phyloP scores from a whole-genome alignment of 1,140 invertebrate species.

The Adelges cooleyi region DNA sequence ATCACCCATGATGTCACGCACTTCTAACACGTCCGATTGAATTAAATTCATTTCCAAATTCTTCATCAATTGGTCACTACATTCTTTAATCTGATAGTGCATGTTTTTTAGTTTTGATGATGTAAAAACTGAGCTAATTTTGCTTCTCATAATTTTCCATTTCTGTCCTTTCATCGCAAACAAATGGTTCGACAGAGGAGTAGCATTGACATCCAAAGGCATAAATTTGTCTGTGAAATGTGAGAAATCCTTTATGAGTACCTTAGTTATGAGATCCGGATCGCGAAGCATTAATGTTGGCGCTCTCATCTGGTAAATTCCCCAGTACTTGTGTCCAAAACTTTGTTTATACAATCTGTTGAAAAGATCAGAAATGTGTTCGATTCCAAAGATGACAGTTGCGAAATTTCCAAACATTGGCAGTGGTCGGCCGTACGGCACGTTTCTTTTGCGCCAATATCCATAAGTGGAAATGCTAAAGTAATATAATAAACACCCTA shows the following conservation, averaged over 20 bases:
- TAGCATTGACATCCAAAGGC: conserved; percentile 34
- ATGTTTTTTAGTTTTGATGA: conserved; percentile 46
- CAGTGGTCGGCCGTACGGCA: conserved; percentile 36
- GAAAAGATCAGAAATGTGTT: background rate
- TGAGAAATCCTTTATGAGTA: conserved; percentile 44
- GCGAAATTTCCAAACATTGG: conserved; percentile 36
- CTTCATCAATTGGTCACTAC: conserved; percentile 32
- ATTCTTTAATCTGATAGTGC: conserved; percentile 40
- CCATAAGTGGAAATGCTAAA: background rate
- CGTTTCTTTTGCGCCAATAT: conserved; percentile 40
- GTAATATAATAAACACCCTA: background rate
- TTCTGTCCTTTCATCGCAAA: conserved; percentile 40
- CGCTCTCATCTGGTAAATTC: conserved; percentile 40
- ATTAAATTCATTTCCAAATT: background rate
- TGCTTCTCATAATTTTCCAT: conserved; percentile 43
- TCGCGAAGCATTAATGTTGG: conserved; percentile 42
- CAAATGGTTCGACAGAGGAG: conserved; percentile 44
- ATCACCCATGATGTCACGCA: conserved; percentile 4
- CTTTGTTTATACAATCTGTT: conserved; percentile 24
- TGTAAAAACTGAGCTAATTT: conserved; percentile 46
- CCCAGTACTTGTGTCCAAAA: conserved; percentile 37
- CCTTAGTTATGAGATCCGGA: conserved; percentile 42
- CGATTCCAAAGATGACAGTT: background rate
- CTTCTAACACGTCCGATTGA: background rate
- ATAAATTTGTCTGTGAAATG: conserved; percentile 40